Evolutionary conservation across 2,797 vertebrate species (phyloP).

Genomic region (Poeciliopsis gracilis): DNA sequence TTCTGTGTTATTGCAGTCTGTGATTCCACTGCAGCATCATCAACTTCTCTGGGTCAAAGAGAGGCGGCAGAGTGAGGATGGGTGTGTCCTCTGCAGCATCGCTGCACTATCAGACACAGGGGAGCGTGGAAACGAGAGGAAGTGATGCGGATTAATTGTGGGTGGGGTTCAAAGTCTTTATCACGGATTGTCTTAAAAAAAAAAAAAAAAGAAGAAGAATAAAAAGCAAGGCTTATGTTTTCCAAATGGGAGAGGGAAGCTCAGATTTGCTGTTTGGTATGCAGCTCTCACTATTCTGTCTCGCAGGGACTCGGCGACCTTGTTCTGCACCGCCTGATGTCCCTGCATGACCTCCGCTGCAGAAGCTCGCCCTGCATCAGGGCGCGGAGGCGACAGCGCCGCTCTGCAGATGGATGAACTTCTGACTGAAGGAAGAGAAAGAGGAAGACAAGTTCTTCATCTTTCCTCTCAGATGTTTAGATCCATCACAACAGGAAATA

Average conservation of each 20-base stretch:
- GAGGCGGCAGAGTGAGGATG: constrained; percentile 52
- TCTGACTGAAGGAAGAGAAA: constrained; percentile 1
- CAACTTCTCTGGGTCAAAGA: constrained; percentile 71
- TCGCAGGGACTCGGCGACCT: constrained; percentile 41
- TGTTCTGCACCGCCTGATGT: constrained; percentile 30
- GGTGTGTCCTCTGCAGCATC: constrained; percentile 79
- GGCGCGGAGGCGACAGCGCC: constrained; percentile 18
- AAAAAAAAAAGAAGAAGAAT: not conserved
- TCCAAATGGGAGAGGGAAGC: constrained; percentile 21
- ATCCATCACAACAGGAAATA: constrained; percentile 8
- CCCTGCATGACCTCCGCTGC: constrained; percentile 43
- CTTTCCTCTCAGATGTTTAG: constrained; percentile 2
- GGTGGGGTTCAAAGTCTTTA: constrained; percentile 59
- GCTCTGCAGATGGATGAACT: constrained; percentile 23
- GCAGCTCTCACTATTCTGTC: constrained; percentile 8
- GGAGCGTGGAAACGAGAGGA: constrained; percentile 39
- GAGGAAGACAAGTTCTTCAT: constrained; percentile 8
- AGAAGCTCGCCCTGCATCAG: constrained; percentile 46
- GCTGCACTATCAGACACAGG: constrained; percentile 56
- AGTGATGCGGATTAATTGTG: constrained; percentile 51
- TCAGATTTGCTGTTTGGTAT: constrained; percentile 7
- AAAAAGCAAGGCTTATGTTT: not conserved
- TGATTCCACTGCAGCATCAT: constrained; percentile 71
- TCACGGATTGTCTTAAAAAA: constrained; percentile 26
- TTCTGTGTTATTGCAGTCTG: constrained; percentile 11